Base-by-base conservation (phyloP, 1,140 invertebrate genomes). In the Hycleus cichorii region DNA sequence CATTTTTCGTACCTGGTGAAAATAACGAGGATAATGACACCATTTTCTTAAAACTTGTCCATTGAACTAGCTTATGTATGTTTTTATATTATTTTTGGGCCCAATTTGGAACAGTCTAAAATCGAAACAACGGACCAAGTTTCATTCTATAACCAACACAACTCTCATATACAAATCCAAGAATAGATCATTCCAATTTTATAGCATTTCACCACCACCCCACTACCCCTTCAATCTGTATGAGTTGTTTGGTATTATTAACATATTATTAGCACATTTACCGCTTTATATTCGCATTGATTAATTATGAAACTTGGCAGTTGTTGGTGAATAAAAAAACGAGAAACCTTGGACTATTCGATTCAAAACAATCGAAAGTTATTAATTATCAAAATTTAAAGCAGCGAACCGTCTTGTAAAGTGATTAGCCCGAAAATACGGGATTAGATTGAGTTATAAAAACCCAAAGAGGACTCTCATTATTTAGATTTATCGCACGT, bases 401-500 rank as follows among this genome's bases (percentile, higher is more conserved):
- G 3, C 4, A 32, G 3, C 18, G 18, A 18, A 18, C 49, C 55
- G 52, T 61, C 57, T 61, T 61, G 59, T 54, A 45, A 61, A 18
- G 18, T 57, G 59, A 59, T 59, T 56, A 59, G 57, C 38, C 9
- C 32, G 27, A 54, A 32, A 32, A 32, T 32, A 32, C 39, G 54
- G 55, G 60, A 25, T 47, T 46, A 49, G 45, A 54, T 58, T 63
- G 57, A 63, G 47, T 63, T 63, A 63, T 56, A 52, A 58, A 43
- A 43, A 54, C 53, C 32, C 38, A 52, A 48, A 52, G 50, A 44
- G 49, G 44, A 4, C 18, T 18, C 32, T 51, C 52, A 59, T 63
- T 63, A 63, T 63, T 63, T 56, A 63, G 61, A 63, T 63, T 63
- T 63, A 63, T 63, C 49, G 57, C 57, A 51, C 25, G 49, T 63